Percentiles rank a stretch among this genome's conserved stretches.
These are phyloP conservation scores for cat (Felis catus) DNA, from an alignment of 2,113 vertebrate genomes.

Conservation along the genomic window F.catus_Fca126_mat1.0 CM031418.1:119408501-119409000, in stretches of 20 bases:
- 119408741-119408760: neutral
- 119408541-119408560: neutral
- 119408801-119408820: neutral
- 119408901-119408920: neutral
- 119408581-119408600: neutral
- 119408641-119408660: neutral
- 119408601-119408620: neutral
- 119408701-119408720: neutral
- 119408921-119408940: neutral
- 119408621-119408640: slow-evolving; percentile 37
- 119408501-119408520: neutral
- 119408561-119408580: neutral
- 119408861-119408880: neutral
- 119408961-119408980: neutral
- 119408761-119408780: neutral
- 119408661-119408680: neutral
- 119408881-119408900: neutral
- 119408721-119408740: neutral
- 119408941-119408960: neutral
- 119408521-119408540: neutral
- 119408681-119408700: neutral
- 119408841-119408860: neutral
- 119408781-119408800: neutral
- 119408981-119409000: neutral
- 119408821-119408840: neutral